phyloP scores from a whole-genome alignment of 2,113 vertebrate species.

The Nerophis ophidion region DNA sequence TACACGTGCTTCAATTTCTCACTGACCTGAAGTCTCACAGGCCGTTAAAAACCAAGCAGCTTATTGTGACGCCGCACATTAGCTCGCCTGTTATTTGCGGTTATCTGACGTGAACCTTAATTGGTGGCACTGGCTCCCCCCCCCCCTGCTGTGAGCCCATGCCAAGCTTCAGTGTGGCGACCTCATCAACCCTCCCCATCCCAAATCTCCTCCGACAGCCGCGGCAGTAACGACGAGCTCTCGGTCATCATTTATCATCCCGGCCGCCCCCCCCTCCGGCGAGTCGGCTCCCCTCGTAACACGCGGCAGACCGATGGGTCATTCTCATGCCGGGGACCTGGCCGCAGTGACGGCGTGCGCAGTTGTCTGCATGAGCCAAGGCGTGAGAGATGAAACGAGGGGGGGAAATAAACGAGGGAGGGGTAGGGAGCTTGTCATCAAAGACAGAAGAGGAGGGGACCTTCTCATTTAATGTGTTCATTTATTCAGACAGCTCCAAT shows the following conservation, averaged over 20 bases:
- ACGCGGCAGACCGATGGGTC: conserved; percentile 64
- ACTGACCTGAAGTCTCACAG: conserved; percentile 9
- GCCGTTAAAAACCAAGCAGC: conserved; percentile 38
- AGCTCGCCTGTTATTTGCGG: conserved; percentile 55
- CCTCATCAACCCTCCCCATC: conserved; percentile 56
- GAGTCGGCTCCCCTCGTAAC: conserved; percentile 58
- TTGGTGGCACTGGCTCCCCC: conserved; percentile 57
- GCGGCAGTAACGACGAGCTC: conserved; percentile 55
- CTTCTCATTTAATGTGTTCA: conserved; percentile 44
- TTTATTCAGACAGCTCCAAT: conserved; percentile 45
- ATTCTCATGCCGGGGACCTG: conserved; percentile 62
- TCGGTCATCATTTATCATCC: conserved; percentile 74
- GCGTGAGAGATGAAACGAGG: conserved; percentile 38
- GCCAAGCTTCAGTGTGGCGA: conserved; percentile 42
- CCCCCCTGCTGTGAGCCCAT: conserved; percentile 54
- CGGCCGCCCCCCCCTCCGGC: conserved; percentile 26
- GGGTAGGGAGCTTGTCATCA: conserved; percentile 48
- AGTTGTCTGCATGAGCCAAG: conserved; percentile 56
- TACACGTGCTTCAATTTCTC: no score
- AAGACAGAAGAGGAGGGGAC: conserved; percentile 25
- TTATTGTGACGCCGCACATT: conserved; percentile 47
- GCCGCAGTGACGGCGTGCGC: conserved; percentile 49
- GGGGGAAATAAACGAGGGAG: conserved; percentile 5
- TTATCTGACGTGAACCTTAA: conserved; percentile 63
- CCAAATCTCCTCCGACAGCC: conserved; percentile 68